A percentile compares a stretch with the other conserved stretches of the same genome.
phyloP scores from a whole-genome alignment of 2,888 invertebrate genomes.

The Protonemura montana region DNA sequence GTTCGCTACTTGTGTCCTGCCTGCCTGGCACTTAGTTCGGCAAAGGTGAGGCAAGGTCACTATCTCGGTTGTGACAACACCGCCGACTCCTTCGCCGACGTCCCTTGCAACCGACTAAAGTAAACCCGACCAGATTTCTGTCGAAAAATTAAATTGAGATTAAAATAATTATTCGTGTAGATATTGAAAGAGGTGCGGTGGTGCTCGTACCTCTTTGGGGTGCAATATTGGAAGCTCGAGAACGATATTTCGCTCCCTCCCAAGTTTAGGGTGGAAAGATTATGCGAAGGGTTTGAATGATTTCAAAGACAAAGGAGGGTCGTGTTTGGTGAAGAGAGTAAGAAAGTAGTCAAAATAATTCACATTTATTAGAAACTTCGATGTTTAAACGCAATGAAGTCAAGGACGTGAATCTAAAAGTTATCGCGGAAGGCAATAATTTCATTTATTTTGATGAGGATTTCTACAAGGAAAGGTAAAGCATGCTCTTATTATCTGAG shows the following conservation, averaged over 20 bases:
- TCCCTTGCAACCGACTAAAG: background rate
- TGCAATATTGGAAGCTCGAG: background rate
- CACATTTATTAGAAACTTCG: background rate
- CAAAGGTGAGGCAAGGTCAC: constrained; percentile 44
- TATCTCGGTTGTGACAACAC: constrained; percentile 60
- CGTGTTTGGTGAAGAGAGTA: background rate
- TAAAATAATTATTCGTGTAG: background rate
- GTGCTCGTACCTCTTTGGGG: no score
- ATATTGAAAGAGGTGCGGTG: background rate
- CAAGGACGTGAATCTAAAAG: background rate
- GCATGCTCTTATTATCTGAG: background rate
- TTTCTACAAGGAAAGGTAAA: background rate
- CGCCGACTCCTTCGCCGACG: background rate
- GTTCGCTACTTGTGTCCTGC: background rate
- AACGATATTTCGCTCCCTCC: background rate
- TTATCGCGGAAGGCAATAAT: background rate
- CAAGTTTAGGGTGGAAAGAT: background rate
- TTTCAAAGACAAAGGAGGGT: background rate
- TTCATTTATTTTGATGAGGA: background rate
- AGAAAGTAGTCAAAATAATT: background rate
- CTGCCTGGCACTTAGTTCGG: constrained; percentile 24
- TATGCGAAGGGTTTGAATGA: background rate
- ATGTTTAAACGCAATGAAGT: constrained; percentile 1
- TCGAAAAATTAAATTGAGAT: background rate
- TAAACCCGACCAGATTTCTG: background rate